Evolutionary conservation across 2,888 invertebrate genomes (phyloP), one percentile per base, ranked within the genome.

Genomic region (Horisme vitalbata): DNA sequence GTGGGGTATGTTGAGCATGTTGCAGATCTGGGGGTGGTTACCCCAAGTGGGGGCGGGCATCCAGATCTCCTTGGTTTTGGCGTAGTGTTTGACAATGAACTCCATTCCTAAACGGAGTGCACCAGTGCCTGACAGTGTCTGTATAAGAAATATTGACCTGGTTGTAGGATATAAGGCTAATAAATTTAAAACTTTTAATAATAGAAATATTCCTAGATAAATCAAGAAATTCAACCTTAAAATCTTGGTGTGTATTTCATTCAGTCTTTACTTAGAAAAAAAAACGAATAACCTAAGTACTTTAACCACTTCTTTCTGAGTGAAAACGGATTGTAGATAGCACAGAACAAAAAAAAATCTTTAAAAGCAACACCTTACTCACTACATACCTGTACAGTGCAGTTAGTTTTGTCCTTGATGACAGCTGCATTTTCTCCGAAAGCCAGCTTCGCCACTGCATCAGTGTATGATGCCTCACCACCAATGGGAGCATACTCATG

Each of bases 101-200:
- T 95, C 95, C 26, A 95, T 94, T 15, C 99, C 99, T 34, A 99
- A 92, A 46, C 97, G 93, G n/a, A 99, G 90, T 1, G 99, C 96
- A 9, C 99, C 99, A 8, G 99, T 99, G 39, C 99, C 99, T 55
- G 99, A 99, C 51, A 99, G 93, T n/a, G 95, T 93, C 92, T 97
- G 26, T 8, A 13, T 31, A 14, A 36, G 6, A 1, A 5, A 15
- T 15, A 15, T 15, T 5, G 5, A 15, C 15, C 3, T 3, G 15
- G 3, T 15, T n/a, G n/a, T n/a, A n/a, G n/a, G n/a, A n/a, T n/a
- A n/a, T n/a, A n/a, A n/a, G n/a, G n/a, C n/a, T n/a, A n/a, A n/a
- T n/a, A n/a, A n/a, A n/a, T n/a, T n/a, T n/a, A n/a, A n/a, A n/a
- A n/a, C n/a, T n/a, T n/a, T n/a, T n/a, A n/a, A n/a, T n/a, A n/a